phyloP scores from a whole-genome alignment of 2,113 vertebrate species.

The Tupaia chinensis region DNA sequence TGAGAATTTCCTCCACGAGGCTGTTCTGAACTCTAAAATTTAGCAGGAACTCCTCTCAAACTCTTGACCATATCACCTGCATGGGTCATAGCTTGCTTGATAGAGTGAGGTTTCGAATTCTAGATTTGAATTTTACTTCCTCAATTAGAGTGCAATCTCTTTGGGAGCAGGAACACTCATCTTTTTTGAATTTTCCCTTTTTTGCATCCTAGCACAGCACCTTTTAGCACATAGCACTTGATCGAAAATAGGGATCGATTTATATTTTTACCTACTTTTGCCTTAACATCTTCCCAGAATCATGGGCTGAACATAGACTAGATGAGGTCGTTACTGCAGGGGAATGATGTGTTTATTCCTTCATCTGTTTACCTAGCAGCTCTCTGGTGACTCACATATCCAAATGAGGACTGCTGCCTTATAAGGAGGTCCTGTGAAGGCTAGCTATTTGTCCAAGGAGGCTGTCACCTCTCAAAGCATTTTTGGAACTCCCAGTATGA shows the following conservation, averaged over 20 bases:
- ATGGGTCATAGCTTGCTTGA: neutral
- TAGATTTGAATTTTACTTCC: neutral
- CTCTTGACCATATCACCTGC: neutral
- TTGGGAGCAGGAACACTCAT: neutral
- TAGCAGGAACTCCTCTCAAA: neutral
- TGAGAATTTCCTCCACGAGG: neutral
- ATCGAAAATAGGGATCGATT: neutral
- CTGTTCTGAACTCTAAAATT: neutral
- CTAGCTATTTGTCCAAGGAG: neutral
- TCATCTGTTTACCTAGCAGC: constrained; percentile 30
- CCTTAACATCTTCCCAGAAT: neutral
- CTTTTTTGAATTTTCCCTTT: neutral
- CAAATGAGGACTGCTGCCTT: neutral
- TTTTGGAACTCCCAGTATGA: constrained; percentile 50
- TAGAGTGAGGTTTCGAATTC: neutral
- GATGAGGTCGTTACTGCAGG: neutral
- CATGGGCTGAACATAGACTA: constrained; percentile 30
- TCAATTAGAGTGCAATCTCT: neutral
- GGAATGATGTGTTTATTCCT: neutral
- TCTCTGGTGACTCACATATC: constrained; percentile 43
- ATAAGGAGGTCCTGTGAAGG: constrained; percentile 13
- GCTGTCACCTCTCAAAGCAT: constrained; percentile 57
- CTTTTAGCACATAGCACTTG: neutral
- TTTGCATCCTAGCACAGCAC: neutral
- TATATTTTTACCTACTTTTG: constrained; percentile 13